Evolutionary conservation across 2,888 invertebrate species (phyloP), one percentile per base, ranked within the genome.

Genomic region (Plusia festucae): DNA sequence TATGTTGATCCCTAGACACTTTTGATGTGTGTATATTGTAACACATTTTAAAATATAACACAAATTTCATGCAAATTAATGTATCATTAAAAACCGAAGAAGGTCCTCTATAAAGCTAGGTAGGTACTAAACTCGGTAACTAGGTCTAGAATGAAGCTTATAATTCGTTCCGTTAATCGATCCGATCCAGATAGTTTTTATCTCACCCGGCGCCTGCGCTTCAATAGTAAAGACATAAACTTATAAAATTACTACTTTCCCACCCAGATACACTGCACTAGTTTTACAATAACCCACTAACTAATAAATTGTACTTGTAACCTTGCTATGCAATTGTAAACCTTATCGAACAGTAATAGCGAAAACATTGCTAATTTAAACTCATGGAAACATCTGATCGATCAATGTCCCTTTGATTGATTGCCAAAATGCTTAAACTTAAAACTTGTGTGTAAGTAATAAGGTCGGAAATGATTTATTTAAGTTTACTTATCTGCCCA

Each of bases 191-290:
- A 55, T 53, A 13, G 54, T 60, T 70, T 75, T 60, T 55, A 30
- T 30, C 11, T 44, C 9, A 20, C 34, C 60, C 57, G 58, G 54
- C 71, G 40, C 20, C 7, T 52, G 54, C 49, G 60, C 52, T 60
- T 65, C 60, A 65, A 40, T 65, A 49, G 65, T 53, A 61, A 16
- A 73, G 58, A 64, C 81, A 68, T 56, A 73, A 73, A 73, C 65
- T 72, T 75, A 83, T 81, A 73, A 70, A 78, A 80, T 82, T 70
- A 82, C 81, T 66, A 62, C 83, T 83, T 85, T 84, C 82, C 77
- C 84, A 82, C 75, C 71, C 56, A 63, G 66, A 71, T 58, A 75
- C 71, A 77, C 53, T 68, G 73, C 65, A 75, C 71, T 71, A 71
- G 68, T 71, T 75, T 62, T 69, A 78, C 69, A 60, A 66, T 73